phyloP scores from a whole-genome alignment of 1,140 invertebrate species.

The Drosophila ficusphila region DNA sequence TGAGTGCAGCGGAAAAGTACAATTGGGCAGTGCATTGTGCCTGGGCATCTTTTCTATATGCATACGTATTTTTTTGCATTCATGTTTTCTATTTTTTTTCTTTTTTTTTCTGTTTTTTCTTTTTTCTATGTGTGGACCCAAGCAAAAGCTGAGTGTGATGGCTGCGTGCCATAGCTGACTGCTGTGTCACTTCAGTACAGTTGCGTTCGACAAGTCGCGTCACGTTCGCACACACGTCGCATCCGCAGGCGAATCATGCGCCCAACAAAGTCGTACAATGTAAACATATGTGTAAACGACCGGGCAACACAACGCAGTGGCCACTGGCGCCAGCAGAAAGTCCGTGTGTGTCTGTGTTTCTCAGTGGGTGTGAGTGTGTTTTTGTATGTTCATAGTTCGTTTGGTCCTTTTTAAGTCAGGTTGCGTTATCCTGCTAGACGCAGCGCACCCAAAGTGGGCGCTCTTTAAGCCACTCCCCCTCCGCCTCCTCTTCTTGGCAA shows the following conservation, averaged over 20 bases:
- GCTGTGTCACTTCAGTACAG: conserved; percentile 10
- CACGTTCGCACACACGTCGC: conserved; percentile 7
- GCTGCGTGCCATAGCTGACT: conserved; percentile 18
- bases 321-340: conserved; percentile 19
- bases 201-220: not conserved
- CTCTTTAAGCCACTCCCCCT: not conserved
- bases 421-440: conserved; percentile 7
- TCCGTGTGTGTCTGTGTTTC: not conserved
- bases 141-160: not conserved
- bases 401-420: not conserved
- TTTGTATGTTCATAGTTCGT: not conserved
- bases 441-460: conserved; percentile 22
- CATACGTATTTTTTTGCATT: conserved; percentile 1
- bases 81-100: not conserved
- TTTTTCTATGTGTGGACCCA: conserved; percentile 4
- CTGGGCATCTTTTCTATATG: conserved; percentile 1
- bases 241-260: conserved; percentile 35
- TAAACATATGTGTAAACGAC: conserved; percentile 13
- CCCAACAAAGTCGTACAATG: conserved; percentile 24
- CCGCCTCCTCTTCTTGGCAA: conserved; percentile 18
- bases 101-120: not conserved
- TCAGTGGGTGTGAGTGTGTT: too few species aligned
- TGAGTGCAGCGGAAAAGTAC: not conserved
- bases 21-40: conserved; percentile 19
- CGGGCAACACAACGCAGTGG: conserved; percentile 5